phyloP scores from a whole-genome alignment of 1,140 invertebrate genomes.

The Philopotamus ludificatus region DNA sequence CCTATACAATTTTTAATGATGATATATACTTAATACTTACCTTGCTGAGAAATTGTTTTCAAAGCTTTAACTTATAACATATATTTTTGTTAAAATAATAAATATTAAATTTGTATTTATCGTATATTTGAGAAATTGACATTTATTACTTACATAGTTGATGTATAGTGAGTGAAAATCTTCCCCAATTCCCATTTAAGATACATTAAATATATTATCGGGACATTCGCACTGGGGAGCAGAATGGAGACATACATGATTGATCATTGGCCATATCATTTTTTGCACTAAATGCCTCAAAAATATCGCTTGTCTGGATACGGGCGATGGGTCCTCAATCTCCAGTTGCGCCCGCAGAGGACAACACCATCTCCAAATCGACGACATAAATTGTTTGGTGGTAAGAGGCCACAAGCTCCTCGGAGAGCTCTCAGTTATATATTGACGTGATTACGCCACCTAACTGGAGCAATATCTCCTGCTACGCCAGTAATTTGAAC shows the following conservation, averaged over 20 bases:
- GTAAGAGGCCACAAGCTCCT: slow-evolving; percentile 7
- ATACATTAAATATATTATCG: background rate
- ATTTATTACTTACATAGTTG: too few relatives aligned
- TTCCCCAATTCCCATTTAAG: too few relatives aligned
- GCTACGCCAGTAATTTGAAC: slow-evolving; percentile 22
- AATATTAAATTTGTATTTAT: too few relatives aligned
- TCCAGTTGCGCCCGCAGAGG: slow-evolving; percentile 1
- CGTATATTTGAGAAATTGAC: too few relatives aligned
- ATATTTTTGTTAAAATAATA: too few relatives aligned
- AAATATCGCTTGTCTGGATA: slow-evolving; percentile 15
- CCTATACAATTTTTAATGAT: too few relatives aligned
- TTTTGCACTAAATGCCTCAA: slow-evolving; percentile 17
- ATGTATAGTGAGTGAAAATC: too few relatives aligned
- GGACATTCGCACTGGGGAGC: background rate
- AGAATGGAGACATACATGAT: background rate
- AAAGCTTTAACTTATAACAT: too few relatives aligned
- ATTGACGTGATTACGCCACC: slow-evolving; percentile 17
- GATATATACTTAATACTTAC: too few relatives aligned
- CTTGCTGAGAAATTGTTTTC: too few relatives aligned
- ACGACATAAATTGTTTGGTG: slow-evolving; percentile 24
- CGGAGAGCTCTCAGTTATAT: slow-evolving; percentile 23
- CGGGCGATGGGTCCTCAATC: slow-evolving; percentile 13
- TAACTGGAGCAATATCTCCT: slow-evolving; percentile 26
- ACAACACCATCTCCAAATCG: slow-evolving; percentile 20
- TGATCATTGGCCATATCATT: background rate